Evolutionary conservation across 2,113 vertebrate genomes (phyloP), one percentile per base, ranked within the genome.

Genomic region (Amblyopsis rosae): DNA sequence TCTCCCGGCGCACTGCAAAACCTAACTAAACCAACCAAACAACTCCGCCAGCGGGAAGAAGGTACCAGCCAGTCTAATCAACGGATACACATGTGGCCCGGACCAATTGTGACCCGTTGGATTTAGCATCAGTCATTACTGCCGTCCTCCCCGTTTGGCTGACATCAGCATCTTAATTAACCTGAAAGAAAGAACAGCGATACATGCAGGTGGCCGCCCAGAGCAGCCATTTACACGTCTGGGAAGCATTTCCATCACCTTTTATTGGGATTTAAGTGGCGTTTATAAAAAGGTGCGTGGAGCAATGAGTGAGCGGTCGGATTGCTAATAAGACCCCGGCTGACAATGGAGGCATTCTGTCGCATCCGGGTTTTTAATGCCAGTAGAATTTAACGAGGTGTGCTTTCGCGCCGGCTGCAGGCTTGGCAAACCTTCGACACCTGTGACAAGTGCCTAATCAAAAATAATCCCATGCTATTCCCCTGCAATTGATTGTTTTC

Each of bases 131-230:
- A 67, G 57, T 85, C 86, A 82, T 88, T 86, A 87, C 50, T 15
- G 6, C 67, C 54, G 78, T 87, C 86, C 62, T 55, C 72, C 80
- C 80, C 82, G 75, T 79, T 91, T 87, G 87, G 70, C 73, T 15
- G 55, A 82, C 85, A 87, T 87, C 82, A 87, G 82, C 68, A 86
- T 88, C 84, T 85, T 87, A 76, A 88, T 91, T 87, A 88, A 58
- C 78, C 51, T 13, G 56, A 51, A 1, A 33, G 67, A 73, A 70
- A 79, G 67, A 82, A 86, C 77, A 72, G 72, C 55, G 67, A 66
- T 65, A 77, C 75, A 80, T 63, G 79, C 84, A 79, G 78, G 85
- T 84, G 80, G 69, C 69, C 3, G 66, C 61, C 62, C 70, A 79
- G 58, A 68, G 71, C 7, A 45, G 70, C 68, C 57, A 48, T 72